Conservation (phyloP, 53 echinoderm and acorn worm genomes). For the Apostichopus leukothele region DNA sequence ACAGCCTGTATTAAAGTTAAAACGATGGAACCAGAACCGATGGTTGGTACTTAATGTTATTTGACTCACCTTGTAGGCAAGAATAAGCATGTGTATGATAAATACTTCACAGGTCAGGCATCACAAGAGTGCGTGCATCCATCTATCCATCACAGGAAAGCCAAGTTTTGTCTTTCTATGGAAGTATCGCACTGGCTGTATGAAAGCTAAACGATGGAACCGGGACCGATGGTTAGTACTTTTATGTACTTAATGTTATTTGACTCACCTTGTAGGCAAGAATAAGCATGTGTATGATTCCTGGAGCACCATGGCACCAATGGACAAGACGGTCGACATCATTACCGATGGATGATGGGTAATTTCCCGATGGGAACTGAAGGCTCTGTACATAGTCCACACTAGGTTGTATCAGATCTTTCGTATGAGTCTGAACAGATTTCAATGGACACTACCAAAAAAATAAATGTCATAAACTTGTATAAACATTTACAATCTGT, state of each 20-base stretch:
- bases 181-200: background rate
- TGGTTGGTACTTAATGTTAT: background rate
- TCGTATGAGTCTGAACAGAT: conserved; percentile 43
- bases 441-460: conserved; percentile 18
- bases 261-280: conserved; percentile 85
- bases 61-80: conserved; percentile 83
- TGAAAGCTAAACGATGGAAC: background rate
- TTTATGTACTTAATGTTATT: too few relatives aligned
- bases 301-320: conserved; percentile 96
- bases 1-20: background rate
- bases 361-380: conserved; percentile 80
- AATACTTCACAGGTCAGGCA: too few relatives aligned
- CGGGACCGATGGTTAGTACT: background rate
- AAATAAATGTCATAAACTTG: background rate
- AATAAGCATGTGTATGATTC: conserved; percentile 80
- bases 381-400: conserved; percentile 72
- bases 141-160: too few relatives aligned
- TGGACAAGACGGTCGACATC: conserved; percentile 79
- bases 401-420: conserved; percentile 71
- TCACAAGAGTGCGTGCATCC: too few relatives aligned
- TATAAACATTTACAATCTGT: too few relatives aligned
- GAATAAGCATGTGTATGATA: conserved; percentile 77
- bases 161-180: background rate
- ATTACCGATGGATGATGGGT: conserved; percentile 81
- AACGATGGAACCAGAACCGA: background rate